A percentile compares a stretch with the other conserved stretches of the same genome.
Conservation (phyloP, 1,140 invertebrate species). For the Papilio xuthus region DNA sequence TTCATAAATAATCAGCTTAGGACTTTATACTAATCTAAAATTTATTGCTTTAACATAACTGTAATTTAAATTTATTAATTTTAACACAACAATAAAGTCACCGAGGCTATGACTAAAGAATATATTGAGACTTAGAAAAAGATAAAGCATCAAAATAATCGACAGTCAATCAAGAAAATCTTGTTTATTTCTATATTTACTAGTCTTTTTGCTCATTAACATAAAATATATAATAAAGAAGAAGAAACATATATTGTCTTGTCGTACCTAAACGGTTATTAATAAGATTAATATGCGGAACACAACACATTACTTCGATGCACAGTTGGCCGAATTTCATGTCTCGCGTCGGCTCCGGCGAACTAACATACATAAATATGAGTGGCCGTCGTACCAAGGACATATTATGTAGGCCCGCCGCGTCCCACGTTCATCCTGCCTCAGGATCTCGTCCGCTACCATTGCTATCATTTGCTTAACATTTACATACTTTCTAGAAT, state of each 20-base stretch:
- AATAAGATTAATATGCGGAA: neutral
- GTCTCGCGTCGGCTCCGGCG: constrained; percentile 42
- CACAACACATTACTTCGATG: neutral
- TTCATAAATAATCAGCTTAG: constrained; percentile 19
- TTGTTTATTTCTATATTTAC: no score
- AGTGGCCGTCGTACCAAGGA: constrained; percentile 58
- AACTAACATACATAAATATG: constrained; percentile 65
- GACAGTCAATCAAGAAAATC: no score
- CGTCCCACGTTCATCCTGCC: constrained; percentile 49
- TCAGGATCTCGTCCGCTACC: constrained; percentile 40
- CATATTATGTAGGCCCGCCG: constrained; percentile 56
- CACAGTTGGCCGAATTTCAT: constrained; percentile 31
- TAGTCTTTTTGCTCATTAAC: no score
- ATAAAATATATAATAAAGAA: no score
- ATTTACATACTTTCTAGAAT: constrained; percentile 54
- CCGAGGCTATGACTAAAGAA: neutral
- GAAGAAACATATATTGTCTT: no score
- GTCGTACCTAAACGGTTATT: neutral
- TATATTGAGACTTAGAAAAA: neutral
- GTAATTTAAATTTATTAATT: constrained; percentile 2
- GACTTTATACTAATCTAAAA: neutral
- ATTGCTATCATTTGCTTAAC: constrained; percentile 42
- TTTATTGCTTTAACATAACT: constrained; percentile 10
- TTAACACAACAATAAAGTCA: neutral
- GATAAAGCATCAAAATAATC: neutral